Evolutionary conservation across 2,797 vertebrate species (phyloP).

Genomic region (Enteromius argenteus): DNA sequence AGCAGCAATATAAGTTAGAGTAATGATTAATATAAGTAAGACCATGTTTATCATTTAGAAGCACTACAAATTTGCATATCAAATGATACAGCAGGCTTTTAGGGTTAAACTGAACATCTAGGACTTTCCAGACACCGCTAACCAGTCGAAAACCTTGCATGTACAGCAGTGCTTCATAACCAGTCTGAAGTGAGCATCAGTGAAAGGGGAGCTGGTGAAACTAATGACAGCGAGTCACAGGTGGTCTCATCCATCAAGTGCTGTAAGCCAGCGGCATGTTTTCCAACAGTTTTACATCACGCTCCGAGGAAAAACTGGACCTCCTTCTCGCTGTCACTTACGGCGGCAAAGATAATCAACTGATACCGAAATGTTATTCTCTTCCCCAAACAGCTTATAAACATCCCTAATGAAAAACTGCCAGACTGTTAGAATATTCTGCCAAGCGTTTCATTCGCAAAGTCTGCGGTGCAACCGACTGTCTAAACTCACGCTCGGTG

Average conservation of each 20-base stretch:
- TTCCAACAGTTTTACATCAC: constrained; percentile 12
- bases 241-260: background rate
- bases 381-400: constrained; percentile 23
- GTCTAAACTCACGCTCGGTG: background rate
- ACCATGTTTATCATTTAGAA: no score
- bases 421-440: background rate
- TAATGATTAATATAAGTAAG: no score
- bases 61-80: background rate
- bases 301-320: background rate
- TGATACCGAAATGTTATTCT: constrained; percentile 8
- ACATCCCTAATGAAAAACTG: constrained; percentile 6
- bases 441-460: background rate
- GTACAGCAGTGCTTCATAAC: background rate
- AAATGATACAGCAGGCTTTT: background rate
- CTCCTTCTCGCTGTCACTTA: background rate
- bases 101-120: background rate
- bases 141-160: background rate
- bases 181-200: background rate
- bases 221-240: background rate
- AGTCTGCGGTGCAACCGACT: background rate
- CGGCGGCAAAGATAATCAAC: background rate
- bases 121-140: background rate
- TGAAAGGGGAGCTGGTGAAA: background rate
- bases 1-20: no score
- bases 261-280: background rate